phyloP scores from a whole-genome alignment of 2,113 vertebrate genomes.

The Chinchilla lanigera region DNA sequence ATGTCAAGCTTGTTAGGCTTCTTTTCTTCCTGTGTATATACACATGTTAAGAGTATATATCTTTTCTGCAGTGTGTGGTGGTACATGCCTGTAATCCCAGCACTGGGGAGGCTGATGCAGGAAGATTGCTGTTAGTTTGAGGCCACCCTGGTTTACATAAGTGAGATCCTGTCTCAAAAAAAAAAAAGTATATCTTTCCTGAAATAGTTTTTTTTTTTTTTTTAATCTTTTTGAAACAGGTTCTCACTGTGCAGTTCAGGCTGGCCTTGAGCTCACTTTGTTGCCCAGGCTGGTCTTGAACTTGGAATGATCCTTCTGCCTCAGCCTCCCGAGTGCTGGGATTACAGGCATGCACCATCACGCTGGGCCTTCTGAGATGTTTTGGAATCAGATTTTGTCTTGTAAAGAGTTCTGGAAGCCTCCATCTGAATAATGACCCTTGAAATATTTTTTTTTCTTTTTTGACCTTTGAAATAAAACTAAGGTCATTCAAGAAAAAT shows the following conservation, averaged over 20 bases:
- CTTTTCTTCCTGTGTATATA: not conserved
- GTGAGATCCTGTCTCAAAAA: not conserved
- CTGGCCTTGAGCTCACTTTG: no score
- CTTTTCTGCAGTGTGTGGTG: not conserved
- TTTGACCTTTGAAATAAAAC: slow-evolving; percentile 26
- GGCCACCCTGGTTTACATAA: not conserved
- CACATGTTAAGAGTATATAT: not conserved
- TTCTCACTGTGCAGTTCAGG: no score
- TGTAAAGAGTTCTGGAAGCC: not conserved
- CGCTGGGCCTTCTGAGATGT: not conserved
- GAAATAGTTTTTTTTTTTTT: no score
- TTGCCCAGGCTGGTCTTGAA: no score
- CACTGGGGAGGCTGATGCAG: not conserved
- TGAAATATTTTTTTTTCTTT: no score
- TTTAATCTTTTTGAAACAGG: no score
- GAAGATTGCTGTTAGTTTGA: not conserved
- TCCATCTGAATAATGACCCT: not conserved
- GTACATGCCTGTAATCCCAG: not conserved
- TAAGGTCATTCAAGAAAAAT: slow-evolving; percentile 37
- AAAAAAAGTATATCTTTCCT: not conserved
- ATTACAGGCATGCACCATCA: no score
- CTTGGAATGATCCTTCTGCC: no score
- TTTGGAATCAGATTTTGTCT: slow-evolving; percentile 49
- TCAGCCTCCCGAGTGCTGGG: no score
- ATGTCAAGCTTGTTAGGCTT: not conserved